A percentile compares a stretch with the other conserved stretches of the same genome.
Conservation (phyloP, 2,797 vertebrate genomes). For the Hypotaenidia philippensis region DNA sequence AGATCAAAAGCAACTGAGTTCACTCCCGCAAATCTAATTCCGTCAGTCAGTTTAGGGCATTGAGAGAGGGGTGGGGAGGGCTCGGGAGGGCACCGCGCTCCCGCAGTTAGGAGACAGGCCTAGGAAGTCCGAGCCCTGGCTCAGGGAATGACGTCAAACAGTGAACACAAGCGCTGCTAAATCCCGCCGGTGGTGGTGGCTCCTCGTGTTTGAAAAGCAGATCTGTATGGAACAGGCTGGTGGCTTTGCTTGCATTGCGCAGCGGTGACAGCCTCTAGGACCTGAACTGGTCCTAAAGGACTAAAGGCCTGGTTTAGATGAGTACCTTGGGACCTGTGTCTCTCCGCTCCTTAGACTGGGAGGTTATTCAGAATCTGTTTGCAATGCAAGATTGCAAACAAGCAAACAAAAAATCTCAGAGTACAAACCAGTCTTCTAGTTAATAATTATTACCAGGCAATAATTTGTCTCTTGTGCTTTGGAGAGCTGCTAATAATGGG, state of each 20-base stretch:
- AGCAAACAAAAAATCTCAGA: neutral
- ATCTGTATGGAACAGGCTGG: neutral
- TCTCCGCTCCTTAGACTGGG: neutral
- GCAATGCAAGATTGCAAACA: neutral
- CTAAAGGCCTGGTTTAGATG: neutral
- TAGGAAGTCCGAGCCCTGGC: neutral
- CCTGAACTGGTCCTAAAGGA: neutral
- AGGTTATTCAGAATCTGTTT: neutral
- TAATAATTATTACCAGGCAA: neutral
- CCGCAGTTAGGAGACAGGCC: neutral
- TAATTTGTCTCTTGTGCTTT: slow-evolving; percentile 13
- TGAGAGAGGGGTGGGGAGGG: slow-evolving; percentile 62
- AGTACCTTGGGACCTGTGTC: accelerated
- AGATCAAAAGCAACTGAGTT: slow-evolving; percentile 71
- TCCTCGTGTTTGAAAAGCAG: neutral
- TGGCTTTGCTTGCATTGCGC: neutral
- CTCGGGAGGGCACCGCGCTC: neutral
- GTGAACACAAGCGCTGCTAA: neutral
- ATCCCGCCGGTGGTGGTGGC: neutral
- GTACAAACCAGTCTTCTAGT: neutral
- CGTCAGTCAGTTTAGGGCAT: slow-evolving; percentile 45
- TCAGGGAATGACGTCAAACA: neutral
- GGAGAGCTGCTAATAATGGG: slow-evolving; percentile 5
- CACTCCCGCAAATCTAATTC: slow-evolving; percentile 58
- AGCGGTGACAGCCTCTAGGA: neutral